These are phyloP conservation scores for Ruditapes philippinarum DNA, from an alignment of 1,140 invertebrate genomes.

Conservation along the genomic window DNA sequence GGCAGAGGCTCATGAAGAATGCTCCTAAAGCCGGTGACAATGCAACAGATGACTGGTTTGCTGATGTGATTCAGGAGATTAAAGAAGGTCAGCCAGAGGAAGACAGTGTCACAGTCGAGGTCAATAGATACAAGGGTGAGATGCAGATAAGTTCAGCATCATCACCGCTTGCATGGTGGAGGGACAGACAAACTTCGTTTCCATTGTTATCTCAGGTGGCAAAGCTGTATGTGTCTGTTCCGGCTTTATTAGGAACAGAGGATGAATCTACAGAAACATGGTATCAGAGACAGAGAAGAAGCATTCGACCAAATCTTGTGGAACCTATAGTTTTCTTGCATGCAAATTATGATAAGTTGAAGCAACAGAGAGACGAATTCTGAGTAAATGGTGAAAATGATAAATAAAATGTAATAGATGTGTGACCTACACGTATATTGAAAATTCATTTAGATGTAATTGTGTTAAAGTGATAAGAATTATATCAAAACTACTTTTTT, in stretches of 20 bases:
- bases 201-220: constrained; percentile 32
- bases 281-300: constrained; percentile 12
- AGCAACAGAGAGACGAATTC: neutral
- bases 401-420: too few relatives aligned
- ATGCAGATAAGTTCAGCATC: constrained; percentile 22
- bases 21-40: neutral
- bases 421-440: too few relatives aligned
- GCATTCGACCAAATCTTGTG: neutral
- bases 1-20: neutral
- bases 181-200: constrained; percentile 24
- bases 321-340: constrained; percentile 30
- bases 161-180: constrained; percentile 38
- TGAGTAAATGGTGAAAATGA: neutral
- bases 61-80: constrained; percentile 29
- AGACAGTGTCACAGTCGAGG: constrained; percentile 16
- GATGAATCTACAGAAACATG: neutral
- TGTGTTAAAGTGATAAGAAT: too few relatives aligned
- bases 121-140: constrained; percentile 32
- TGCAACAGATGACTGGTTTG: constrained; percentile 43
- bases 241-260: neutral
- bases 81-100: constrained; percentile 8
- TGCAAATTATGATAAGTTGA: constrained; percentile 13
- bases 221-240: constrained; percentile 11
- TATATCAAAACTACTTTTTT: too few relatives aligned
- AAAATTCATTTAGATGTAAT: too few relatives aligned